Evolutionary conservation across 2,888 invertebrate species (phyloP).

Genomic region (Phasia obesa): DNA sequence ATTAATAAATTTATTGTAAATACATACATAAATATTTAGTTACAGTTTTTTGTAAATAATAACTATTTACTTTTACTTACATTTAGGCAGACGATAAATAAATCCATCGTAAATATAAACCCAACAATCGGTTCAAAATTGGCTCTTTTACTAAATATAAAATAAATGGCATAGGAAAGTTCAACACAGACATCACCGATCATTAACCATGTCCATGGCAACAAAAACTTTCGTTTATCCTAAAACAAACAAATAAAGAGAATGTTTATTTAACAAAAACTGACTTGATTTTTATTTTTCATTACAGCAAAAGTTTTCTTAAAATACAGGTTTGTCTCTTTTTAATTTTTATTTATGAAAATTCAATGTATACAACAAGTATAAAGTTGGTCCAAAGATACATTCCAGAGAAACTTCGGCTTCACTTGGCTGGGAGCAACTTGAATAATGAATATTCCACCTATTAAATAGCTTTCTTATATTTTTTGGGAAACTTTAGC

Average conservation of each 20-base stretch:
- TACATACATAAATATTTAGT: neutral
- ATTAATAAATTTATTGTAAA: too few relatives aligned
- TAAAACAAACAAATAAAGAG: slow-evolving; percentile 3
- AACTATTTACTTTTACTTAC: slow-evolving; percentile 48
- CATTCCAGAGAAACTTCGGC: too few relatives aligned
- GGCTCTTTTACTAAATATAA: slow-evolving; percentile 52
- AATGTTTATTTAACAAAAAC: neutral
- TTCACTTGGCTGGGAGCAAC: too few relatives aligned
- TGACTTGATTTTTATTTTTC: too few relatives aligned
- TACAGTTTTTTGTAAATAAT: neutral
- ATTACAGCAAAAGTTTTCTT: too few relatives aligned
- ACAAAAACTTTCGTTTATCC: slow-evolving; percentile 56
- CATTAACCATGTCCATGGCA: slow-evolving; percentile 65
- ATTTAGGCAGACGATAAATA: slow-evolving; percentile 65
- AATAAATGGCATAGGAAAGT: slow-evolving; percentile 56
- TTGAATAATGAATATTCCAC: too few relatives aligned
- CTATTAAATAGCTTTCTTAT: too few relatives aligned
- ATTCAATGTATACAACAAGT: too few relatives aligned
- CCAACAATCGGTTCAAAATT: slow-evolving; percentile 65
- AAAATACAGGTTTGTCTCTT: too few relatives aligned
- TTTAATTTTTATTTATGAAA: too few relatives aligned
- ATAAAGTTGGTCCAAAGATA: too few relatives aligned
- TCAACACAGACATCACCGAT: slow-evolving; percentile 52
- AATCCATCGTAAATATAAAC: slow-evolving; percentile 65
- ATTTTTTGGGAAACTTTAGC: too few relatives aligned